Conservation (phyloP, 2,888 invertebrate genomes). For the Pelosia muscerda region DNA sequence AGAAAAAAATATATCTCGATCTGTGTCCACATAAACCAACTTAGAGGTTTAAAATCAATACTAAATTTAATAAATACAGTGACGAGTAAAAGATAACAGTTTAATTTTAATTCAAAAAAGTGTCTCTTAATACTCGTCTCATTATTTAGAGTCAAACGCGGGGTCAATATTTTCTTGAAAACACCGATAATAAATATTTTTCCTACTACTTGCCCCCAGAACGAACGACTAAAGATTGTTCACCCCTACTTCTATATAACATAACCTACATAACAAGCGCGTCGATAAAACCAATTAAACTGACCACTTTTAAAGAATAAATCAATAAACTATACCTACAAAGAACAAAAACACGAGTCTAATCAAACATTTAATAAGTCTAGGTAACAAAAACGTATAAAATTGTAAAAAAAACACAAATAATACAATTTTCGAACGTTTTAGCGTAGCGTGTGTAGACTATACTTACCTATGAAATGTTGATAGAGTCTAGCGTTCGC, state of each 20-base stretch:
- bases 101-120: not conserved
- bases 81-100: not conserved
- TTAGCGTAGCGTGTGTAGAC: conserved; percentile 38
- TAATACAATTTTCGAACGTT: conserved; percentile 25
- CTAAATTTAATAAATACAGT: not conserved
- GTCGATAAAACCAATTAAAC: conserved; percentile 38
- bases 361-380: conserved; percentile 23
- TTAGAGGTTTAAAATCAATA: not conserved
- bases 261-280: conserved; percentile 14
- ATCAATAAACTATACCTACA: conserved; percentile 48
- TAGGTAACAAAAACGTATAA: conserved; percentile 5
- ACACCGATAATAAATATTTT: conserved; percentile 7
- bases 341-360: conserved; percentile 19
- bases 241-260: not conserved
- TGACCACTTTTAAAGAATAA: conserved; percentile 33
- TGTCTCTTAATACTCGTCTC: not conserved
- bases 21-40: not conserved
- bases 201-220: not conserved
- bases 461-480: conserved; percentile 41
- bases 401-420: conserved; percentile 16
- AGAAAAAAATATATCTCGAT: not conserved
- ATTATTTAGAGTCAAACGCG: conserved; percentile 24
- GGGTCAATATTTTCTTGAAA: conserved; percentile 37
- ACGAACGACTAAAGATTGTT: not conserved
- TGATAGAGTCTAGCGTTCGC: conserved; percentile 26